Base-by-base conservation (phyloP, 2,797 vertebrate species). In the Microchirus variegatus region DNA sequence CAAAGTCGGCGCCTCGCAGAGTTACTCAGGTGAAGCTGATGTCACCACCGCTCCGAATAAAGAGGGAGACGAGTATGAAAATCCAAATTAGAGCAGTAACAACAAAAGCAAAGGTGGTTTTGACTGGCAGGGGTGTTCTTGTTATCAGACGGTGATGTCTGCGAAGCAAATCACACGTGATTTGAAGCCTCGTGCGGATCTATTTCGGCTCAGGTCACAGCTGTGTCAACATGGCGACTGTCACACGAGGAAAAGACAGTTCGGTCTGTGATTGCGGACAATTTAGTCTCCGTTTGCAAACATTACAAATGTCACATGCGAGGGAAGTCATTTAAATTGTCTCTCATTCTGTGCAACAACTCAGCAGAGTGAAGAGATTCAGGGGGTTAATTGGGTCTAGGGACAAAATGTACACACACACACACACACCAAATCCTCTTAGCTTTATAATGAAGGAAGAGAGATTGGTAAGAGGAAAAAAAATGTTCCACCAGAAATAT, bases 321-420 rank as follows among this genome's bases (percentile, higher is more conserved):
- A 77, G 83, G 69, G 73, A 45, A 46, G 67, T 76, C 72, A 74
- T 78, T 87, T 66, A 73, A 82, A 87, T 84, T 61, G 48, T 69
- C 75, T 78, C 75, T 78, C 65, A 59, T 83, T 91, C 67, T 72
- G 74, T 71, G 73, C 65, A 82, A 83, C 75, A 82, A 81, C 73
- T 87, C 81, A 67, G 74, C 70, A 73, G 71, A 85, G 77, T 77
- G 75, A 70, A 70, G 58, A 83, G 67, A 86, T 86, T 84, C 74
- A 71, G 71, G 59, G 82, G 85, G 86, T 88, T 91, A 90, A 90
- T 91, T 91, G 84, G 86, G 83, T 90, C 85, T 78, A 48, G 85
- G 75, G 76, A 89, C 81, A 84, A 68, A 70, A 61, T 11, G 40
- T 42, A 63, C 49, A 53, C 51, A 63, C 69, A 56, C 26, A 54